phyloP scores from a whole-genome alignment of 1,140 invertebrate species.

The Lepidurus packardi region DNA sequence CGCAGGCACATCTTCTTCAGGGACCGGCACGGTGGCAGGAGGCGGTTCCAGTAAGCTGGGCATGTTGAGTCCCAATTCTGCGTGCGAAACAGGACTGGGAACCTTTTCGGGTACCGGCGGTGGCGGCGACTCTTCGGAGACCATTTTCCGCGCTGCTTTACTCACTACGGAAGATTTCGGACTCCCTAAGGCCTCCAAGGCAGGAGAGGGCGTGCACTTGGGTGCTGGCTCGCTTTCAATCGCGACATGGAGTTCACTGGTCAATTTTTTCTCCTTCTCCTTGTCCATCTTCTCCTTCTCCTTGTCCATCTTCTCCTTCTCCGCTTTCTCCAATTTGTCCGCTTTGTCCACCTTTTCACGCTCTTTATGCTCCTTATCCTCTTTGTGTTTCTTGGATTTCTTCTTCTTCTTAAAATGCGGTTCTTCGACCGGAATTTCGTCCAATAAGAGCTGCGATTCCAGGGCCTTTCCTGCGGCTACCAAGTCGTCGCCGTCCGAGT shows the following conservation, averaged over 20 bases:
- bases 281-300: conserved; percentile 37
- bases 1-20: background rate
- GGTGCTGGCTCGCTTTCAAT: background rate
- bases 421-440: conserved; percentile 45
- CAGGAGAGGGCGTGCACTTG: background rate
- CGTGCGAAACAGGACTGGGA: background rate
- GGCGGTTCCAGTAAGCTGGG: conserved; percentile 22
- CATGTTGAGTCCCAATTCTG: conserved; percentile 2
- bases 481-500: conserved; percentile 66
- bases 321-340: conserved; percentile 37
- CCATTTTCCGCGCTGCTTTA: background rate
- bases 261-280: conserved; percentile 31
- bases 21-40: background rate
- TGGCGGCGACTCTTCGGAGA: background rate
- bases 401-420: conserved; percentile 23
- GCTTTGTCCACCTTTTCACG: conserved; percentile 38
- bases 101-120: background rate
- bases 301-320: conserved; percentile 28
- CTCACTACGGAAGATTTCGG: background rate
- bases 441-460: conserved; percentile 63
- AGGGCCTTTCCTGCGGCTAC: conserved; percentile 70
- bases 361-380: conserved; percentile 42
- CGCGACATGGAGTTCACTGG: conserved; percentile 16
- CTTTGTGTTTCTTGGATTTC: conserved; percentile 28
- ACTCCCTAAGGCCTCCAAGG: background rate